phyloP scores from a whole-genome alignment of 2,113 vertebrate species.

The Ictalurus furcatus region DNA sequence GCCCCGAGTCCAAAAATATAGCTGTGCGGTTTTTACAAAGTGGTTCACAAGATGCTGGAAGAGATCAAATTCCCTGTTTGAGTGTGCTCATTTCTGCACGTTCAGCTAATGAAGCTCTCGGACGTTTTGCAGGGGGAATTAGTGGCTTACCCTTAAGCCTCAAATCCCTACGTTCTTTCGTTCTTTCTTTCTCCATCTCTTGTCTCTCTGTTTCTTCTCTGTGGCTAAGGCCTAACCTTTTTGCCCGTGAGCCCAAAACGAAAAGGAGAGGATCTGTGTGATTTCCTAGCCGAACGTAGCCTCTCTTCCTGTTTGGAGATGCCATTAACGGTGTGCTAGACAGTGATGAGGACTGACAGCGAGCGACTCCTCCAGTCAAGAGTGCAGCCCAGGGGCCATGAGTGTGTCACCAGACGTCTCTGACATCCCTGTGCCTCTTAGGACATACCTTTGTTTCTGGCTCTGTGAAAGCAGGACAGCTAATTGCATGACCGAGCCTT shows the following conservation, averaged over 20 bases:
- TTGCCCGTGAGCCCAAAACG: conserved; percentile 41
- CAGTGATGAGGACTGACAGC: conserved; percentile 77
- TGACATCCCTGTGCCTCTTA: conserved; percentile 42
- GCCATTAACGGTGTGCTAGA: conserved; percentile 73
- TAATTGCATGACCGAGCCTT: conserved; percentile 64
- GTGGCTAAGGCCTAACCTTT: conserved; percentile 58
- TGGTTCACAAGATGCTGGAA: conserved; percentile 17
- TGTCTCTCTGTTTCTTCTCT: conserved; percentile 55
- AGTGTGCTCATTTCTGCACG: conserved; percentile 17
- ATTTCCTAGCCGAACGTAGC: conserved; percentile 59
- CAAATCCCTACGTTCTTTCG: conserved; percentile 46
- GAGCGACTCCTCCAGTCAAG: conserved; percentile 69
- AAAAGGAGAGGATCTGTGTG: conserved; percentile 41
- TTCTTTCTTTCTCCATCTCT: conserved; percentile 44
- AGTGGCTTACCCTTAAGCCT: conserved; percentile 33
- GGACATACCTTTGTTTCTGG: conserved; percentile 73
- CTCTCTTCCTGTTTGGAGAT: conserved; percentile 74
- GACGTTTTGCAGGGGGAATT: conserved; percentile 27
- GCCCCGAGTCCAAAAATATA: conserved; percentile 1
- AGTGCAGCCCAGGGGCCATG: conserved; percentile 65
- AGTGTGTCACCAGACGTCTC: conserved; percentile 64
- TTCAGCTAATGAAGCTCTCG: conserved; percentile 18
- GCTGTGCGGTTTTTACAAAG: conserved; percentile 5
- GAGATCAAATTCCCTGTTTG: conserved; percentile 28
- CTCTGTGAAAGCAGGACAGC: conserved; percentile 63